Percentiles rank a stretch among this genome's conserved stretches.
These are phyloP conservation scores for Isurus oxyrinchus DNA, from an alignment of 2,113 vertebrate genomes.

Conservation along the genomic window DNA sequence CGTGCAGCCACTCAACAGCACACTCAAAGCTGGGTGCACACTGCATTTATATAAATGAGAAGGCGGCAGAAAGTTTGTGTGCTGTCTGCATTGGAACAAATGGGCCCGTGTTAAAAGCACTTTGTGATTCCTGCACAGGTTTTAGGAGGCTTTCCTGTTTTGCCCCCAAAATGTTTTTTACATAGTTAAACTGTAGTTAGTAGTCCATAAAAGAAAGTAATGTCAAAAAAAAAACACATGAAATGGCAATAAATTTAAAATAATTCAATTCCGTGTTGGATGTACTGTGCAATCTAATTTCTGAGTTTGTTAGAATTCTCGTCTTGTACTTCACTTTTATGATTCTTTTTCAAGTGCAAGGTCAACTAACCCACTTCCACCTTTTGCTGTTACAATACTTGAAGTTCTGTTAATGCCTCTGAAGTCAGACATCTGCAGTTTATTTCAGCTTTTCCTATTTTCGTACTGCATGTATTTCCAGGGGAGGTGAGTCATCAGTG, in stretches of 20 bases:
- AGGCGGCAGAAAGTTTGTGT: too few relatives aligned
- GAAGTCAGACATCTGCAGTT: not conserved
- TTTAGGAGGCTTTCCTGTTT: too few relatives aligned
- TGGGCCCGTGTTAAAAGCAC: too few relatives aligned
- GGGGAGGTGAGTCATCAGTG: conserved; percentile 8
- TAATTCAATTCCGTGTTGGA: not conserved
- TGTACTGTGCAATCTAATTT: not conserved
- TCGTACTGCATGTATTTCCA: not conserved
- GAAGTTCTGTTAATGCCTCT: not conserved
- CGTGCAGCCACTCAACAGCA: too few relatives aligned
- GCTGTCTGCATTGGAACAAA: too few relatives aligned
- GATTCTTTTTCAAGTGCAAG: not conserved
- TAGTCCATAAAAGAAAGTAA: not conserved
- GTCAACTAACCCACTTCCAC: not conserved
- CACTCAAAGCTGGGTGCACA: too few relatives aligned
- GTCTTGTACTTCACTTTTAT: not conserved
- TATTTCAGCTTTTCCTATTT: not conserved
- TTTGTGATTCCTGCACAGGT: too few relatives aligned
- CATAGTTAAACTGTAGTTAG: not conserved
- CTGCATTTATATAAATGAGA: too few relatives aligned
- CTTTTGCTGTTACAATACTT: not conserved
- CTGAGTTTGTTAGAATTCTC: not conserved
- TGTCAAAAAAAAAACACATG: not conserved
- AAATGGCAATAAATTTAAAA: not conserved
- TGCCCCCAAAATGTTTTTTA: not conserved